Percentiles rank a stretch among this genome's conserved stretches.
These are phyloP conservation scores for Trichonephila clavipes DNA, from an alignment of 1,140 invertebrate genomes.

Conservation along the genomic window DNA sequence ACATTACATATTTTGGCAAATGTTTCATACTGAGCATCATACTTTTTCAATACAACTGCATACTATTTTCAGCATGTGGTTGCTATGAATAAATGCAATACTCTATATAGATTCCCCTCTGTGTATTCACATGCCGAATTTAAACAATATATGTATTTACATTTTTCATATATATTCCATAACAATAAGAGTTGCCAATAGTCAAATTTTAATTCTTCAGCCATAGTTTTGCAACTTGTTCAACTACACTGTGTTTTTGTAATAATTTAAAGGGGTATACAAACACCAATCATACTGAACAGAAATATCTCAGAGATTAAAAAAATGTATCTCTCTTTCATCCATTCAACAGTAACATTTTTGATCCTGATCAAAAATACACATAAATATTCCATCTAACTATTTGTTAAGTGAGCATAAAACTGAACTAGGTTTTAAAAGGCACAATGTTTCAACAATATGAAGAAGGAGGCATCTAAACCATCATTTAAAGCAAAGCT, in stretches of 20 bases:
- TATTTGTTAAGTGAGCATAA: slow-evolving; percentile 59
- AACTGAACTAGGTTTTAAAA: slow-evolving; percentile 72
- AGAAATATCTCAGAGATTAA: no score
- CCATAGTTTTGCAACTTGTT: background rate
- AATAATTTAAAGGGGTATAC: background rate
- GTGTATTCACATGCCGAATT: background rate
- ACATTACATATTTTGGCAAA: background rate
- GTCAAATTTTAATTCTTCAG: background rate
- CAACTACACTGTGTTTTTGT: background rate
- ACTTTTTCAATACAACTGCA: background rate
- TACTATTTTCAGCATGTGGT: background rate
- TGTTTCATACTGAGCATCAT: background rate
- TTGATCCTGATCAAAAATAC: background rate
- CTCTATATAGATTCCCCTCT: background rate
- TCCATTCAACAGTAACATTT: background rate
- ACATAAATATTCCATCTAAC: background rate
- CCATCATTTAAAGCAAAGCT: background rate
- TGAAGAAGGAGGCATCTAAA: slow-evolving; percentile 22
- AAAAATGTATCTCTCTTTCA: background rate
- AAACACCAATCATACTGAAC: background rate
- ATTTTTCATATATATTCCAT: background rate
- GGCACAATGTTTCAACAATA: slow-evolving; percentile 73
- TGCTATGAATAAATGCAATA: slow-evolving; percentile 7
- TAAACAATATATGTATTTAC: background rate
- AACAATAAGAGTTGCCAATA: background rate